phyloP scores from a whole-genome alignment of 2,113 vertebrate genomes.

The Potamarius usumacintae region DNA sequence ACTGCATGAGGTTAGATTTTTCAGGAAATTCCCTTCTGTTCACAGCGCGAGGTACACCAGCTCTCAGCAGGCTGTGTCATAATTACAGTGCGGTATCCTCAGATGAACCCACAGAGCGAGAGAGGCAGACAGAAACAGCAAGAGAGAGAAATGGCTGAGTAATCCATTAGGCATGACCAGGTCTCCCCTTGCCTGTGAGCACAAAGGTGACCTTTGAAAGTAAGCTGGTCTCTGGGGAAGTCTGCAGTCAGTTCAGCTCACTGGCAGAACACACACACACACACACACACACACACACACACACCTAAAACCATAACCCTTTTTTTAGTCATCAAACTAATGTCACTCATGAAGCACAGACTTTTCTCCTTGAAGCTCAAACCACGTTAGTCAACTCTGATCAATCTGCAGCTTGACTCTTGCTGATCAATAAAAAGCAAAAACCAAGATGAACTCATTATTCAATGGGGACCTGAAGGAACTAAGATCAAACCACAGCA shows the following conservation, averaged over 20 bases:
- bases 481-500: too few relatives aligned
- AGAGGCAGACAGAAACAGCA: conserved; percentile 2
- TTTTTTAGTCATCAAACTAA: conserved; percentile 48
- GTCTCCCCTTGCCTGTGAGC: not conserved
- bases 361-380: conserved; percentile 29
- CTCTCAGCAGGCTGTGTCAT: conserved; percentile 3
- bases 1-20: not conserved
- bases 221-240: conserved; percentile 13
- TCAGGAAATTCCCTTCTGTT: not conserved
- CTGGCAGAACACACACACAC: conserved; percentile 2
- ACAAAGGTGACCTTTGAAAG: conserved; percentile 43
- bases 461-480: too few relatives aligned
- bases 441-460: too few relatives aligned
- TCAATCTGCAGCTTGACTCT: too few relatives aligned
- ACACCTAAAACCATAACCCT: conserved; percentile 17
- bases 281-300: not conserved
- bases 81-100: conserved; percentile 15
- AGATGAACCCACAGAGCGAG: conserved; percentile 26
- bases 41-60: not conserved
- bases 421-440: too few relatives aligned
- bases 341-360: conserved; percentile 11
- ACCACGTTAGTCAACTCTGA: too few relatives aligned
- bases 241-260: conserved; percentile 38
- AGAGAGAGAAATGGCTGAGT: not conserved
- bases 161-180: conserved; percentile 15